Evolutionary conservation across 2,797 vertebrate species (phyloP).

Genomic region (Sylvilagus floridanus): DNA sequence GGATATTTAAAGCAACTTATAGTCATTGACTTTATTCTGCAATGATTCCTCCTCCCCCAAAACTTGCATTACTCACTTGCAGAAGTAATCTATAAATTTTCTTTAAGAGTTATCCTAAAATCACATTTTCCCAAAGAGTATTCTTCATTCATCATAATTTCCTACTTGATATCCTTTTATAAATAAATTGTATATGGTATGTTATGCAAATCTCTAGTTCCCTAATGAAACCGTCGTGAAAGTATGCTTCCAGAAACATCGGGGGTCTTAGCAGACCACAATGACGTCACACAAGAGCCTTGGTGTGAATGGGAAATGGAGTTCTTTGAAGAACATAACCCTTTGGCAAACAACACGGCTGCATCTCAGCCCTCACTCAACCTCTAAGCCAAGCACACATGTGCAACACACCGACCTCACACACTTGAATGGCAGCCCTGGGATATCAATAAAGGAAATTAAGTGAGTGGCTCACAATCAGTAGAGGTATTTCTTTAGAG

Average conservation of each 20-base stretch:
- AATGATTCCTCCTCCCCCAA: neutral
- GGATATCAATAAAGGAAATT: neutral
- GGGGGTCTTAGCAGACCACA: neutral
- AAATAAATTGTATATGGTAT: constrained; percentile 5
- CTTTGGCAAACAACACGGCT: neutral
- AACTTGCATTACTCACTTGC: neutral
- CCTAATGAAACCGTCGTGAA: neutral
- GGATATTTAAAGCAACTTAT: constrained; percentile 13
- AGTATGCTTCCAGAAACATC: constrained; percentile 4
- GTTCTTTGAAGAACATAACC: neutral
- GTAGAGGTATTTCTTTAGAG: constrained; percentile 25
- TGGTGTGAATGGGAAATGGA: neutral
- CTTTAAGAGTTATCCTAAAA: neutral
- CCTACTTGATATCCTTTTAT: neutral
- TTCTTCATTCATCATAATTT: constrained; percentile 7
- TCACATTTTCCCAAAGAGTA: neutral
- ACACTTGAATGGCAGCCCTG: neutral
- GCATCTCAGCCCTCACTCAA: neutral
- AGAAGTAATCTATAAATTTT: constrained; percentile 26
- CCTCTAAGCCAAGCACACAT: neutral
- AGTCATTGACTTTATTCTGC: constrained; percentile 43
- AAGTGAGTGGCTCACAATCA: neutral
- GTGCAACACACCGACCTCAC: neutral
- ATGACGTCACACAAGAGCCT: neutral
- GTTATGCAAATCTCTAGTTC: neutral